Conservation (phyloP, 2,113 vertebrate species). For the Cyphomyrus plagiostoma region DNA sequence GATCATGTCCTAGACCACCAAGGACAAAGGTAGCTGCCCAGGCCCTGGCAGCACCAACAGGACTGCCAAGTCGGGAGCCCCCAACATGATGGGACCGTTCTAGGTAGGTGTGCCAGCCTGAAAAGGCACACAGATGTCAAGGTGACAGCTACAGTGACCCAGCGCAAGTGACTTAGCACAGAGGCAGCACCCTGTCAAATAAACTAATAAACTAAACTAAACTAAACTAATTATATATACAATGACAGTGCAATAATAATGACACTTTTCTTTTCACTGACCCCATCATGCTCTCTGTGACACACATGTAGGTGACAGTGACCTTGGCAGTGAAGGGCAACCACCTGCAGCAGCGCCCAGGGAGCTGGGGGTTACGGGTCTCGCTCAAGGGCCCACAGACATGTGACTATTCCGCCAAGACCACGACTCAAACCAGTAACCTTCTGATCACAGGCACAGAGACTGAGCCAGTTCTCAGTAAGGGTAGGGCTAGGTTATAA, state of each 20-base stretch:
- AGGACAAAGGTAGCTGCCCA: conserved; percentile 65
- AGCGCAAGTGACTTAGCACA: neutral
- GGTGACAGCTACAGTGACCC: neutral
- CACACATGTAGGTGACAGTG: neutral
- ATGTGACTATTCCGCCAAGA: neutral
- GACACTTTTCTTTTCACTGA: neutral
- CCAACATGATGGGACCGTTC: conserved; percentile 65
- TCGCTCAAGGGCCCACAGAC: neutral
- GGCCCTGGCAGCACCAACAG: conserved; percentile 59
- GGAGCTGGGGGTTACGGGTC: neutral
- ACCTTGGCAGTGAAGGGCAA: neutral
- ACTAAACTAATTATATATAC: neutral
- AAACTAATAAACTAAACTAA: too few relatives aligned
- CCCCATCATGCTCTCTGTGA: neutral
- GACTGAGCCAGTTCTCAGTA: neutral
- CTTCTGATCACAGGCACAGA: neutral
- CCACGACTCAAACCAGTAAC: neutral
- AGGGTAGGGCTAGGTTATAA: neutral
- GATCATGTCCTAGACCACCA: conserved; percentile 81
- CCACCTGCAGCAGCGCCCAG: neutral
- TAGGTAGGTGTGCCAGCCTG: conserved; percentile 63
- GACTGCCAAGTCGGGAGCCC: conserved; percentile 69
- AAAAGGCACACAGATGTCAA: neutral
- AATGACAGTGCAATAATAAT: neutral
- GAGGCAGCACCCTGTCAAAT: neutral